Evolutionary conservation across 2,113 vertebrate species (phyloP), one percentile per base, ranked within the genome.

Genomic region (Okapia johnstoni): DNA sequence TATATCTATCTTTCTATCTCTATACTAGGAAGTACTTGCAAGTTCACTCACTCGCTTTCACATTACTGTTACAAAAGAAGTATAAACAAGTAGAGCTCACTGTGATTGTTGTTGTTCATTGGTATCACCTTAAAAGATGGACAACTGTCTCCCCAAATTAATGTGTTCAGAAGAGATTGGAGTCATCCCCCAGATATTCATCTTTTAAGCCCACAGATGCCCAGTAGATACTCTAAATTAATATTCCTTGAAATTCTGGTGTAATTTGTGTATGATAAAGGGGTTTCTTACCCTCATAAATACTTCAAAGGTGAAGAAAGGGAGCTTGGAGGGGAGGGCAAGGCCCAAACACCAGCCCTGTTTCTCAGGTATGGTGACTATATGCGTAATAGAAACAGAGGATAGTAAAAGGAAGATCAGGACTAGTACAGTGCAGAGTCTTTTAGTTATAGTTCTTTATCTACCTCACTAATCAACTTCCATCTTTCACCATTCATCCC

Each of bases 221-320:
- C 33, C 40, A 87, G n/a, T 5, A 84, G 26, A 73, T 79, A 19
- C 40, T 93, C 60, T 93, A 93, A 88, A 88, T 52, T 61, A 80
- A 92, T 40, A 94, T n/a, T 90, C 5, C n/a, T 90, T 23, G n/a
- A 97, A 92, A 95, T 95, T 88, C 30, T 93, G 23, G 14, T 85
- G 2, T 84, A 87, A 85, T 96, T 12, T 80, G 3, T 90, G 3
- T 84, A 46, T 83, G 5, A 14, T 86, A 54, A 79, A 73, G 26
- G 4, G 5, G 25, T 88, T 63, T 1, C 26, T 79, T 85, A 89
- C 6, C 3, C 14, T 93, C 12, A 36, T 33, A 90, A 90, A 50
- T 28, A 77, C n/a, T 91, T 26, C 57, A 76, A 17, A 91, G 13
- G 21, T 94, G 28, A 92, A 30, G 13, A 93, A 85, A 81, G 46